phyloP scores from a whole-genome alignment of 2,113 vertebrate species.

The Mustela lutreola region DNA sequence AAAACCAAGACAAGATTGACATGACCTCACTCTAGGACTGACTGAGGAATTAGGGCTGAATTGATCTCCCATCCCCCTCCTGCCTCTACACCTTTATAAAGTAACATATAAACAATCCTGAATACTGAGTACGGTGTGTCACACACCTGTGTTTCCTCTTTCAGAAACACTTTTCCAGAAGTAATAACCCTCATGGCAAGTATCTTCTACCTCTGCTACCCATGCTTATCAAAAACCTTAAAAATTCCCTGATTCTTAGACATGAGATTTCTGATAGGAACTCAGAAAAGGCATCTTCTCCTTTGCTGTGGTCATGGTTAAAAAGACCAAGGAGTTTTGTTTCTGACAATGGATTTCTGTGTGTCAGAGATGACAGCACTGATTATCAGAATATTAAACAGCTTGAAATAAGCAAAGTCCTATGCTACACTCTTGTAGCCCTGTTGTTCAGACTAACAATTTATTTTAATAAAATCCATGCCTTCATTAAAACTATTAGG shows the following conservation, averaged over 20 bases:
- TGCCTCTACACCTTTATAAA: not conserved
- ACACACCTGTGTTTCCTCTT: not conserved
- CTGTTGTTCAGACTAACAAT: not conserved
- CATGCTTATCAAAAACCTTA: not conserved
- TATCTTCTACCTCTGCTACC: not conserved
- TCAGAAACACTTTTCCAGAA: slow-evolving; percentile 13
- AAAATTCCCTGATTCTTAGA: not conserved
- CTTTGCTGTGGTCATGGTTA: not conserved
- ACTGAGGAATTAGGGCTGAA: not conserved
- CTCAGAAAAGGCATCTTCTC: not conserved
- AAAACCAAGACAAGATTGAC: not conserved
- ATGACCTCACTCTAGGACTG: not conserved
- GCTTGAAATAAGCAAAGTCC: slow-evolving; percentile 6
- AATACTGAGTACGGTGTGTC: not conserved
- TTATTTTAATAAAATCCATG: not conserved
- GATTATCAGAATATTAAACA: not conserved
- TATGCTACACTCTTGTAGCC: not conserved
- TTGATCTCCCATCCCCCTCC: not conserved
- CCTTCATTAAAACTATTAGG: not conserved
- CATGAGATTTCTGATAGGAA: not conserved
- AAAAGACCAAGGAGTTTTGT: not conserved
- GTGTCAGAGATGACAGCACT: no score
- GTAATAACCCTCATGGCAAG: not conserved
- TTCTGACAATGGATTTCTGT: not conserved
- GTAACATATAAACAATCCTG: not conserved